Evolutionary conservation across 2,797 vertebrate genomes (phyloP), one percentile per base, ranked within the genome.

Genomic region (Avahi laniger): DNA sequence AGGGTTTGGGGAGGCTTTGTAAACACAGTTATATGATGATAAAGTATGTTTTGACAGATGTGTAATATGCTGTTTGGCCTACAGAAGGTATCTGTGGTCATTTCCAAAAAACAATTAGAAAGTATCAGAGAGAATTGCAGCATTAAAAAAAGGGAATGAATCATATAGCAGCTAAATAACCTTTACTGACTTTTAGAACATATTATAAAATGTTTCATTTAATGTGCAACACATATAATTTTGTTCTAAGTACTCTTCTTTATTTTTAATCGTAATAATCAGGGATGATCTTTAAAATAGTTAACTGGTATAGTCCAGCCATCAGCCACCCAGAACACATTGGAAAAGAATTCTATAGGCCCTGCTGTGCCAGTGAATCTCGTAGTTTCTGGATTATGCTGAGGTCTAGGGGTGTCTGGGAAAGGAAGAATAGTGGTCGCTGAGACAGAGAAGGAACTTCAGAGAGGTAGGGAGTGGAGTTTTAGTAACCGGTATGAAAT

Each of bases 41-140:
- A 91, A 96, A 97, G 86, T 97, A 87, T 95, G 84, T 88, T 97
- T 95, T 97, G 96, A 97, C 96, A 98, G 97, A 97, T 97, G 98
- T 96, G 54, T 93, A 97, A 86, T 87, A 96, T n/a, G 17, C 85
- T 95, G 94, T 97, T 97, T 98, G 97, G 97, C 96, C 90, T 96
- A 50, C 54, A 93, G 85, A 98, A 95, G 57, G 2, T 93, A 98
- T 95, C 75, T 93, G 59, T 89, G 93, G 70, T 97, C 97, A 97
- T 88, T 97, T 91, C 33, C 96, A 97, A 95, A 96, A 98, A 97
- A 82, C 61, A 94, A 92, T 96, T 33, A 96, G 81, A 96, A 91
- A 69, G 46, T 48, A 97, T 97, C 82, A 94, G 50, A 26, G 93
- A 96, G 82, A 97, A 97, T 0, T 97, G 87, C 75, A 91, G 50